Evolutionary conservation across 92 coral and sea anemone species (phyloP), one percentile per base, ranked within the genome.

Genomic region (Palythoa grandiflora): DNA sequence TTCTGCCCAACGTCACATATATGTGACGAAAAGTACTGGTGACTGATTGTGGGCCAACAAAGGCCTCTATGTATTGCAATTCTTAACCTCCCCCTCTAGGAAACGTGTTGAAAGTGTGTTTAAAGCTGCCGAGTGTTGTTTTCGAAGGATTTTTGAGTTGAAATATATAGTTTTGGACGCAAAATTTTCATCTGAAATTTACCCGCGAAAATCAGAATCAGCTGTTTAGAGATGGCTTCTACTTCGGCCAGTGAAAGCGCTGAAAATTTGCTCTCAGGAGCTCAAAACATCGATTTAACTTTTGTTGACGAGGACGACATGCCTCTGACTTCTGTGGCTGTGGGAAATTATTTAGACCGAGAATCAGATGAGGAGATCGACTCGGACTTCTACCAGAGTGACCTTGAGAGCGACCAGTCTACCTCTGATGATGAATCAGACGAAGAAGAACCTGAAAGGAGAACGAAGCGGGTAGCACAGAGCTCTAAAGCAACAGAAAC

Each of bases 341-440:
- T 79, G 36, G 76, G 75, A 59, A 71, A 71, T 35, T 77, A 51
- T 87, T 63, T 87, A 78, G 76, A 87, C 75, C 83, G 85, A 65
- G 90, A 87, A 73, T 76, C 77, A 39, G 85, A 87, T 68, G 89
- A 87, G 75, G 70, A 61, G 70, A 78, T 40, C 51, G 75, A 87
- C 83, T 87, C 90, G 71, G 90, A 87, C 77, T 77, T 77, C 79
- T 87, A 75, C 71, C 77, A 87, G 85, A 75, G 84, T 87, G 85
- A 66, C 84, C 52, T 52, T 77, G 85, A 76, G 74, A 83, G 40
- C 54, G 84, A 78, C 74, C 74, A 70, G 40, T 70, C 74, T 21
- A 70, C 44, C 74, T 70, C 13, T 70, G 74, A 70, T 70, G 74
- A 70, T 70, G 39, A 70, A 70, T 70, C 14, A 35, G 44, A 17